Conservation (phyloP, 2,888 invertebrate species). For the Cerastis rubricosa region DNA sequence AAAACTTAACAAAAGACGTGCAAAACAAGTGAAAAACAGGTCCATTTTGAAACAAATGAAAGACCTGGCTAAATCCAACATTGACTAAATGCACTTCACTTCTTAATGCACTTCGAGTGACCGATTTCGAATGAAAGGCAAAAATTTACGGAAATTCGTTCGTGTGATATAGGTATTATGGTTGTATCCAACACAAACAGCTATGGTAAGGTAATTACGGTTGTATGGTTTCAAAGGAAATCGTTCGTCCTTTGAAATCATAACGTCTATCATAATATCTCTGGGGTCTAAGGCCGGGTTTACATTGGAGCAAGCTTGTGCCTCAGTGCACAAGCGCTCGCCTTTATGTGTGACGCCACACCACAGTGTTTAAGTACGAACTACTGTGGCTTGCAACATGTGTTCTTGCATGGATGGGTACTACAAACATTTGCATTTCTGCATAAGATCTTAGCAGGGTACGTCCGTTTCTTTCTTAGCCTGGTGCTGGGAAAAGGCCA, state of each 20-base stretch:
- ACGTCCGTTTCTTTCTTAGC: not conserved
- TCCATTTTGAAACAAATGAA: not conserved
- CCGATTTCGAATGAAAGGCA: not conserved
- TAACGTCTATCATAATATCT: not conserved
- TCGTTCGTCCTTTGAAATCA: conserved; percentile 15
- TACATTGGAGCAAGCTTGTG: not conserved
- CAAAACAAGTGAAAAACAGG: not conserved
- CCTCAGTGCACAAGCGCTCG: not conserved
- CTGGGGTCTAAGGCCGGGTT: not conserved
- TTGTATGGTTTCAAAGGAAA: conserved; percentile 1
- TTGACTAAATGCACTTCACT: not conserved
- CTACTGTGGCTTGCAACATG: not conserved
- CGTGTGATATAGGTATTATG: not conserved
- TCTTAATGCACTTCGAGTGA: not conserved
- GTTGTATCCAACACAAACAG: not conserved
- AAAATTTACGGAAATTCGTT: not conserved
- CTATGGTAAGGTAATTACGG: not conserved
- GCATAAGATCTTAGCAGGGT: not conserved
- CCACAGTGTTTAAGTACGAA: not conserved
- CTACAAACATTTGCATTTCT: not conserved
- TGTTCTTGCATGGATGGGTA: not conserved
- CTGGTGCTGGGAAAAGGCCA: not conserved
- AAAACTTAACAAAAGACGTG: no score
- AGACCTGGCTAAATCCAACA: not conserved
- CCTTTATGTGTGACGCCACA: not conserved